Evolutionary conservation across 1,140 invertebrate genomes (phyloP).

Genomic region (Cyclina sinensis): DNA sequence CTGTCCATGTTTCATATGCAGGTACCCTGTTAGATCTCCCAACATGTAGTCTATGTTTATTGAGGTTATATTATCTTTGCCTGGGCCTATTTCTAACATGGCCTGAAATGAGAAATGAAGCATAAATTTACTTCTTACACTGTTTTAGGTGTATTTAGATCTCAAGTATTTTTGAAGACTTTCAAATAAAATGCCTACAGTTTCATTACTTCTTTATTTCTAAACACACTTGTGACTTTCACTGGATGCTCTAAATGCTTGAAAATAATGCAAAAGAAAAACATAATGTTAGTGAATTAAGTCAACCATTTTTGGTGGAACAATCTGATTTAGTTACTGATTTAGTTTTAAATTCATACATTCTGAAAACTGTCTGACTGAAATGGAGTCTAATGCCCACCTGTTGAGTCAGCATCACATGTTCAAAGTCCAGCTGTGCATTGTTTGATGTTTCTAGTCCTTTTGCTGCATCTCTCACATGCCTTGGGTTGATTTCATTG

Average conservation of each 20-base stretch:
- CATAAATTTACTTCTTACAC: too few relatives aligned
- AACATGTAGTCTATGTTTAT: slow-evolving; percentile 76
- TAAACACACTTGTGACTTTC: too few relatives aligned
- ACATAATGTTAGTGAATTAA: too few relatives aligned
- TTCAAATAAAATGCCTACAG: too few relatives aligned
- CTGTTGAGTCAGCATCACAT: slow-evolving; percentile 76
- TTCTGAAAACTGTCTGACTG: too few relatives aligned
- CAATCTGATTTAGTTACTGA: neutral
- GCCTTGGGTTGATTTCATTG: slow-evolving; percentile 75
- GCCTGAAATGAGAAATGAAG: slow-evolving; percentile 67
- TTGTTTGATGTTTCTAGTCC: slow-evolving; percentile 71
- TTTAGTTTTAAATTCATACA: neutral
- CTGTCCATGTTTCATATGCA: slow-evolving; percentile 73
- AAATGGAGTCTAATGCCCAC: slow-evolving; percentile 65
- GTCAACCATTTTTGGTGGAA: too few relatives aligned
- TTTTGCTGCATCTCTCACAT: slow-evolving; percentile 36
- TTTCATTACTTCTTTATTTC: too few relatives aligned
- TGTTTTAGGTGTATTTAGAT: too few relatives aligned
- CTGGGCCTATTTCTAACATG: slow-evolving; percentile 73
- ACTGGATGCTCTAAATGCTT: too few relatives aligned
- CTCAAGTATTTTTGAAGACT: too few relatives aligned
- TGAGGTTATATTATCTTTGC: slow-evolving; percentile 46
- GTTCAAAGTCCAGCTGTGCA: slow-evolving; percentile 79
- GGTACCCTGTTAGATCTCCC: slow-evolving; percentile 74
- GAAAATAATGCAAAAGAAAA: too few relatives aligned